Conservation (phyloP, 2,113 vertebrate genomes). For the Proterorhinus semilunaris region DNA sequence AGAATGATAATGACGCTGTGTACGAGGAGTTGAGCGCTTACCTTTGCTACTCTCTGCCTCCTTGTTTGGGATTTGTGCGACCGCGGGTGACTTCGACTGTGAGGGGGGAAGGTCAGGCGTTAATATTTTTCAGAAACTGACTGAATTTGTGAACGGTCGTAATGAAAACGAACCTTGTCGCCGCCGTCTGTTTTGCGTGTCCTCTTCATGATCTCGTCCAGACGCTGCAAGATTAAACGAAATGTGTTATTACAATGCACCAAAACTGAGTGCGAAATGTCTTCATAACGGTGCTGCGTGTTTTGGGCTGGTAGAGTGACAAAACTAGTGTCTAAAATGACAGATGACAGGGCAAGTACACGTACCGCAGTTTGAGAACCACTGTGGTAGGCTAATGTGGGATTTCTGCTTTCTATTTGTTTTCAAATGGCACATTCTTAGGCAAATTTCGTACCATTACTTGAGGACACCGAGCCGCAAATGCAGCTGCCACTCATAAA, state of each 20-base stretch:
- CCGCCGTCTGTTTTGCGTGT: constrained; percentile 86
- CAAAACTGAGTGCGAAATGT: not conserved
- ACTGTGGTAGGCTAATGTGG: not conserved
- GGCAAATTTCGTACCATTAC: constrained; percentile 18
- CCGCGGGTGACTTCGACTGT: constrained; percentile 64
- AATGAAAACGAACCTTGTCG: constrained; percentile 80
- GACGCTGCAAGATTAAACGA: constrained; percentile 76
- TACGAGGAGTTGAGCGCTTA: constrained; percentile 46
- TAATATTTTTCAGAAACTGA: not conserved
- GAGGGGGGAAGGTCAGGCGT: constrained; percentile 13
- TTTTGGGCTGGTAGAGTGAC: not conserved
- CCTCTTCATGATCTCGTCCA: constrained; percentile 98
- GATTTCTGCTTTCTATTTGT: not conserved
- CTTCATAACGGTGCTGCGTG: not conserved
- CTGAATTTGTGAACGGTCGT: not conserved
- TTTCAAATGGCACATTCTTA: constrained; percentile 19
- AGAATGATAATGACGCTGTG: not conserved
- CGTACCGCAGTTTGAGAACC: too few relatives aligned
- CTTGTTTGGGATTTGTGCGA: constrained; percentile 74
- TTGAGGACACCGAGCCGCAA: constrained; percentile 24
- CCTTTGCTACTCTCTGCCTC: constrained; percentile 76
- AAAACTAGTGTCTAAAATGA: not conserved
- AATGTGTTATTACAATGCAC: not conserved
- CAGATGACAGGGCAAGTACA: too few relatives aligned
- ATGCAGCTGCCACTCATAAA: constrained; percentile 65